phyloP scores from a whole-genome alignment of 2,113 vertebrate genomes.

The Hydrolagus affinis region DNA sequence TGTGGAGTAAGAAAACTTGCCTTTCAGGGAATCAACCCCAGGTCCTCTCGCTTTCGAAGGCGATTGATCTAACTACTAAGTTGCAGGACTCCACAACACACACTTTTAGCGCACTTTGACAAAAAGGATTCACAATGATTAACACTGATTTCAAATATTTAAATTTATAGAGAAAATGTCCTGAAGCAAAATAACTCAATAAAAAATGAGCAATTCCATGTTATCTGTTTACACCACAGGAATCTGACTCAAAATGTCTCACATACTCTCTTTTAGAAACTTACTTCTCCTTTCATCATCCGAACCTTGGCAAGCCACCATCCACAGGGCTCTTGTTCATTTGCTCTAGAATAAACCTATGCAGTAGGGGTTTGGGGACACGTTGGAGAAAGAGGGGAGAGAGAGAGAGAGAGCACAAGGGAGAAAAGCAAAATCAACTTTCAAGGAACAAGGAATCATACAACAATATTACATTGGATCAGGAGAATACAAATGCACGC shows the following conservation, averaged over 20 bases:
- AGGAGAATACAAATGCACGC: neutral
- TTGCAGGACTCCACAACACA: too few relatives aligned
- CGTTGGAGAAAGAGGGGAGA: neutral
- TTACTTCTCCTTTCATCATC: conserved; percentile 78
- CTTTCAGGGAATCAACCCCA: too few relatives aligned
- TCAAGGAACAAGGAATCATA: neutral
- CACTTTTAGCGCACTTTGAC: too few relatives aligned
- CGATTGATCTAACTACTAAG: too few relatives aligned
- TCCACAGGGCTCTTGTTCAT: conserved; percentile 73
- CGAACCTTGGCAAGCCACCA: conserved; percentile 76
- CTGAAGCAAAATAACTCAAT: neutral
- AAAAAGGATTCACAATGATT: too few relatives aligned
- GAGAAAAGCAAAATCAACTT: neutral
- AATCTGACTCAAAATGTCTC: neutral
- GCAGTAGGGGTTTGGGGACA: too few relatives aligned
- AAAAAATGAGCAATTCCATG: neutral
- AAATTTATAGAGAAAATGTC: neutral
- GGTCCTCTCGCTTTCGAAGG: too few relatives aligned
- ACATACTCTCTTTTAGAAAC: conserved; percentile 29
- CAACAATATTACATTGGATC: neutral
- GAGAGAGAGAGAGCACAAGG: too few relatives aligned
- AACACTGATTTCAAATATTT: neutral
- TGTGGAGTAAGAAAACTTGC: too few relatives aligned
- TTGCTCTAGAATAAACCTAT: conserved; percentile 70
- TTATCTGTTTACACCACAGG: neutral